Conservation (phyloP, 2,113 vertebrate genomes). For the Sinocyclocheilus maitianheensis region DNA sequence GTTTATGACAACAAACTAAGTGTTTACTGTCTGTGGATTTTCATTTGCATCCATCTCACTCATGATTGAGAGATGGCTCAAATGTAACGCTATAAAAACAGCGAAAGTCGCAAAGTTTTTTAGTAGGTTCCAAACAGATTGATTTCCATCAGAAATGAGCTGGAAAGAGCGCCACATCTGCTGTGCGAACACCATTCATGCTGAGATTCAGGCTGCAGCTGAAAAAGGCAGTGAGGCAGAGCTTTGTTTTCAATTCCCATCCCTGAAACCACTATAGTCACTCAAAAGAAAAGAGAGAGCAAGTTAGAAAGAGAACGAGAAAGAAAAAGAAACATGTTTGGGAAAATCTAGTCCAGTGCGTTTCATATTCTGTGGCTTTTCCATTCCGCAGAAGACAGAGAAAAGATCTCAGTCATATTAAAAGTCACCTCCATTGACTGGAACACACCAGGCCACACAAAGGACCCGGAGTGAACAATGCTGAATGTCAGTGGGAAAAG, state of each 20-base stretch:
- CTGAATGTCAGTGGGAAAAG: constrained; percentile 30
- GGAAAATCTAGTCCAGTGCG: not conserved
- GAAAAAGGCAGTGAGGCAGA: constrained; percentile 18
- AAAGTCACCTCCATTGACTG: constrained; percentile 29
- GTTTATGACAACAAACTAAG: not conserved
- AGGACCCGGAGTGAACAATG: constrained; percentile 33
- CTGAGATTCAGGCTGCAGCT: not conserved
- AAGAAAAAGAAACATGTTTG: not conserved
- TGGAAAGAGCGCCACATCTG: not conserved
- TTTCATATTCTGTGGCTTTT: constrained; percentile 28
- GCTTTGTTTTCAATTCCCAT: constrained; percentile 34
- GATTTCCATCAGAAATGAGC: constrained; percentile 11
- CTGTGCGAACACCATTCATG: constrained; percentile 15
- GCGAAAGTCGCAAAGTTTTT: not conserved
- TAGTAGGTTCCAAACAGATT: not conserved
- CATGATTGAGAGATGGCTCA: not conserved
- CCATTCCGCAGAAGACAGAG: constrained; percentile 18
- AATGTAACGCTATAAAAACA: not conserved
- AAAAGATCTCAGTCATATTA: constrained; percentile 28
- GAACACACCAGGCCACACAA: constrained; percentile 20
- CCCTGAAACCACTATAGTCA: constrained; percentile 27
- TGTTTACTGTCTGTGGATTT: not conserved
- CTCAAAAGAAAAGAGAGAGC: constrained; percentile 16
- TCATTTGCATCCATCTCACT: not conserved
- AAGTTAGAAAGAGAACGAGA: constrained; percentile 2